Evolutionary conservation across 2,888 invertebrate genomes (phyloP).

Genomic region (Miltochrista miniata): DNA sequence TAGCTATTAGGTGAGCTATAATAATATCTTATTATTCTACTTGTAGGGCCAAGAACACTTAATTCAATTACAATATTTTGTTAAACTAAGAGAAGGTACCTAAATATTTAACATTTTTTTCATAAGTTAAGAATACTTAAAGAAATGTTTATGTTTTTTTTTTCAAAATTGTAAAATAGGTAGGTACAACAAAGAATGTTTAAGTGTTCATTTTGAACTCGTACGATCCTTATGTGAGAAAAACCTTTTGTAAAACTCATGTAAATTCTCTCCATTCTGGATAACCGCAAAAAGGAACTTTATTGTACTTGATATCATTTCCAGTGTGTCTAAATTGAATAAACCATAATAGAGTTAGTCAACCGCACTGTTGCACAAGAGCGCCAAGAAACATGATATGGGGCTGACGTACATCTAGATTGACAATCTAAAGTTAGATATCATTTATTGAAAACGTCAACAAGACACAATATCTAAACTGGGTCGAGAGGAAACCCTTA

Average conservation of each 20-base stretch:
- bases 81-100: no score
- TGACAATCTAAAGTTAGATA: conserved; percentile 34
- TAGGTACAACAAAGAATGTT: no score
- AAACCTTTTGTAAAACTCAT: conserved; percentile 6
- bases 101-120: no score
- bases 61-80: no score
- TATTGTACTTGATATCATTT: neutral
- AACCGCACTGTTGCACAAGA: neutral
- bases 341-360: neutral
- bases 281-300: neutral
- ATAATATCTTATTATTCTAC: no score
- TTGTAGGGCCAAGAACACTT: no score
- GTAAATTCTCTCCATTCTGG: no score
- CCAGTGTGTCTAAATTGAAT: neutral
- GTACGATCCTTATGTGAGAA: conserved; percentile 23
- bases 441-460: conserved; percentile 58
- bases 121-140: no score
- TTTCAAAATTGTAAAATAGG: no score
- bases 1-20: no score
- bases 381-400: conserved; percentile 29
- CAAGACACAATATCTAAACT: conserved; percentile 60
- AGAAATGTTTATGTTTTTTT: no score
- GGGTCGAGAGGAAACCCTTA: conserved; percentile 70
- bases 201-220: no score
- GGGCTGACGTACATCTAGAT: conserved; percentile 23